phyloP scores from a whole-genome alignment of 2,888 invertebrate species.

The Abrostola triplasia region DNA sequence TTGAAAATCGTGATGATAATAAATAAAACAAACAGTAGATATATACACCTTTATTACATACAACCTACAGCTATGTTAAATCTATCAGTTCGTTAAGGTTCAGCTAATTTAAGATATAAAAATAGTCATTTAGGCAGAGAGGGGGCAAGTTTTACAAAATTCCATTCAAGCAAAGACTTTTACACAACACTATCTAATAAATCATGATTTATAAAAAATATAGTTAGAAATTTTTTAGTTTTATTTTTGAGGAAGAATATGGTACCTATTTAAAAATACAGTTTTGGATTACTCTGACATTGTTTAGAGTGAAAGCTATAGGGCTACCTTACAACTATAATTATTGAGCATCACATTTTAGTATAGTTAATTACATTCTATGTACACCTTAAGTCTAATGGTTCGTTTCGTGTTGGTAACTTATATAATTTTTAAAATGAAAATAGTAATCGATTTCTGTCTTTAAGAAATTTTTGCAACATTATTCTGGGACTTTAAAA shows the following conservation, averaged over 20 bases:
- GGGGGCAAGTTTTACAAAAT: background rate
- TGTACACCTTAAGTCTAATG: conserved; percentile 56
- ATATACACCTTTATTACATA: conserved; percentile 78
- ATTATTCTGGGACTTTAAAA: background rate
- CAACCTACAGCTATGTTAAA: conserved; percentile 76
- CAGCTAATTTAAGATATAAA: conserved; percentile 61
- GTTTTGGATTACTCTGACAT: no score
- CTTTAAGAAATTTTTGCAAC: background rate
- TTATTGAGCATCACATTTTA: conserved; percentile 82
- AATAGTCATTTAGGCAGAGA: conserved; percentile 34
- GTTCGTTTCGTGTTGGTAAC: conserved; percentile 60
- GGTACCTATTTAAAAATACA: no score
- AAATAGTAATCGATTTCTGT: background rate
- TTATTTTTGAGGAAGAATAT: no score
- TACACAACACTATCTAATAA: no score
- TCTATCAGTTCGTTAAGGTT: conserved; percentile 85
- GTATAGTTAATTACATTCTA: conserved; percentile 60
- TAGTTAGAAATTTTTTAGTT: no score
- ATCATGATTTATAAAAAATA: no score
- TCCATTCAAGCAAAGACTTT: background rate
- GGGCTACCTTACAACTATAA: conserved; percentile 57
- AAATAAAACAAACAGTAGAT: conserved; percentile 46
- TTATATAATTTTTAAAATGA: conserved; percentile 17
- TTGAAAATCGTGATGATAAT: no score
- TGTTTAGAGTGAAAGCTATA: conserved; percentile 23